Evolutionary conservation across 2,113 vertebrate genomes (phyloP).

Genomic region (Odontophorus gujanensis): DNA sequence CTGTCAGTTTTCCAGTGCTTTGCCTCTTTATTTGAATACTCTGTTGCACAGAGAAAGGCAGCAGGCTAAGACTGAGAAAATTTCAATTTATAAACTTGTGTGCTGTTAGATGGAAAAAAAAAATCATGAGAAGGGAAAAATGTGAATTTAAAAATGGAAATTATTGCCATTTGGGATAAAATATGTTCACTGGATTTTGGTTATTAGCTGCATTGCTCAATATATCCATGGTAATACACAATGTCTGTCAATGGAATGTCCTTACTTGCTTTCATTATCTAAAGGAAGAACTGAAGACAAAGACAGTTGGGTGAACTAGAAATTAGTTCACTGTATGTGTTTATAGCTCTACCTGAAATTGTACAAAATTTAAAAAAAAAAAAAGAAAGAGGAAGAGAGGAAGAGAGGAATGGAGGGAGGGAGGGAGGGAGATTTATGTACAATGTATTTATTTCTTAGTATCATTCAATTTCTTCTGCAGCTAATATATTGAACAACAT

Average conservation of each 20-base stretch:
- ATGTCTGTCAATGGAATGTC: neutral
- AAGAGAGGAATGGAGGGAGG: no score
- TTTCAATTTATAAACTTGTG: neutral
- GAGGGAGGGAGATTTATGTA: no score
- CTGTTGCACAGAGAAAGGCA: neutral
- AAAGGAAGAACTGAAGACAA: neutral
- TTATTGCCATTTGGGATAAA: neutral
- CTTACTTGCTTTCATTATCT: neutral
- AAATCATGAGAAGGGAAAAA: neutral
- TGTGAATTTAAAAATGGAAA: neutral
- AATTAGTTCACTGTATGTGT: neutral
- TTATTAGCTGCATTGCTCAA: neutral
- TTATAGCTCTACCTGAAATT: neutral
- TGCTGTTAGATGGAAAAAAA: neutral
- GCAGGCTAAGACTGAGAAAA: neutral
- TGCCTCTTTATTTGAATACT: constrained; percentile 25
- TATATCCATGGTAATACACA: neutral
- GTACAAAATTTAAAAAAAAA: neutral
- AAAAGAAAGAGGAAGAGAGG: no score
- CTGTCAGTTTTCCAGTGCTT: constrained; percentile 23
- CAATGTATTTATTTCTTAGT: neutral
- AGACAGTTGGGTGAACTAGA: neutral
- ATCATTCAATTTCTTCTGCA: neutral
- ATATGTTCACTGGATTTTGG: neutral
- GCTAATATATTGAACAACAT: rapidly evolving